Conservation (phyloP, 1,140 invertebrate species). For the Trichoplusia ni region DNA sequence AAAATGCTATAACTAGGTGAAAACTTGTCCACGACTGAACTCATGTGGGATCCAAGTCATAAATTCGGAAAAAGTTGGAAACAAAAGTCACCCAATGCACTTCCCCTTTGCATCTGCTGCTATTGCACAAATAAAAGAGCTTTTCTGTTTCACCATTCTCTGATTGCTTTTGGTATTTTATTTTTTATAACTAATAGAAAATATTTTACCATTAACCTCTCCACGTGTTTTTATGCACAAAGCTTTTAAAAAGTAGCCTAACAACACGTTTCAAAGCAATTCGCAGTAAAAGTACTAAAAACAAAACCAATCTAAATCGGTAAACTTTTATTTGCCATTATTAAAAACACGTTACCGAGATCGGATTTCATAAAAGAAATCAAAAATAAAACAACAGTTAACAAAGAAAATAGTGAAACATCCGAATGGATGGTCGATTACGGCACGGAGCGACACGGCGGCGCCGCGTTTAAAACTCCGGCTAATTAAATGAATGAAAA, state of each 20-base stretch:
- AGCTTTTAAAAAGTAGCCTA: too few species aligned
- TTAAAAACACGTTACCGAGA: conserved; percentile 12
- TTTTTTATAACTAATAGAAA: conserved; percentile 19
- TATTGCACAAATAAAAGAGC: conserved; percentile 10
- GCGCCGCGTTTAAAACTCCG: conserved; percentile 70
- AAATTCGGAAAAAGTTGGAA: conserved; percentile 51
- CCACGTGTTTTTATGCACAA: not conserved
- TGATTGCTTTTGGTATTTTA: conserved; percentile 24
- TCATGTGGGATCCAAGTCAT: conserved; percentile 52
- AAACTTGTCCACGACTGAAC: conserved; percentile 53
- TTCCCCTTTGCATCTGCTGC: conserved; percentile 36
- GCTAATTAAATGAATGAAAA: conserved; percentile 79
- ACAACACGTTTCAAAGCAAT: not conserved
- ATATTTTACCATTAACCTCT: conserved; percentile 14
- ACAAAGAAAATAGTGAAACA: conserved; percentile 44
- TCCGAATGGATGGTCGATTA: conserved; percentile 56
- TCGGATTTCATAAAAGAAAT: conserved; percentile 29
- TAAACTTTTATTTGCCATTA: not conserved
- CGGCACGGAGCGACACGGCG: conserved; percentile 58
- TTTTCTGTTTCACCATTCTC: conserved; percentile 28
- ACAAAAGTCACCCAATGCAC: conserved; percentile 41
- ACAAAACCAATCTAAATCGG: not conserved
- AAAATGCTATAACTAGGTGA: conserved; percentile 53
- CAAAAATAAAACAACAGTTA: conserved; percentile 35
- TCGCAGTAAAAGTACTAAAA: not conserved